Conservation (phyloP, 1,140 invertebrate species). For the Elymnias hypermnestra region DNA sequence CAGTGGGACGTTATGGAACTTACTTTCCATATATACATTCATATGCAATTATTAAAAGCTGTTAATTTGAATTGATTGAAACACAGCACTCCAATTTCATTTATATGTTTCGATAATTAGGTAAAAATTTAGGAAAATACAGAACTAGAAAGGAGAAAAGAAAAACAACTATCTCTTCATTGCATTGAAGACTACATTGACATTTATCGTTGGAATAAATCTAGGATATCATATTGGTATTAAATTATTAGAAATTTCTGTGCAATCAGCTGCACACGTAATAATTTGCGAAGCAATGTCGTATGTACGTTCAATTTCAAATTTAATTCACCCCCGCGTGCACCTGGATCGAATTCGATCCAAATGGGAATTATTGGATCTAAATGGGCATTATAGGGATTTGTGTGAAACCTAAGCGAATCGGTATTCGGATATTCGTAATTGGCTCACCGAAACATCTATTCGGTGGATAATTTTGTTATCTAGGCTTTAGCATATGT, state of each 20-base stretch:
- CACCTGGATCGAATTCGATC: constrained; percentile 18
- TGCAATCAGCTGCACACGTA: neutral
- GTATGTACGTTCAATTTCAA: neutral
- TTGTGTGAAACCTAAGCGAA: constrained; percentile 12
- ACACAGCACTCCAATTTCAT: too few species aligned
- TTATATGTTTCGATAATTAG: too few species aligned
- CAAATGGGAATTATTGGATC: constrained; percentile 7
- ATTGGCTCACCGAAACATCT: constrained; percentile 1
- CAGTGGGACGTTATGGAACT: too few species aligned
- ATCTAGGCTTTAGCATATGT: neutral
- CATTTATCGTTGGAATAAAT: too few species aligned
- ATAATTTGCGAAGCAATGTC: constrained; percentile 2
- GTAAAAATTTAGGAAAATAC: too few species aligned
- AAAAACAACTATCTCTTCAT: too few species aligned
- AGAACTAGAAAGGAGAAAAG: too few species aligned
- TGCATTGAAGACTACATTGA: too few species aligned
- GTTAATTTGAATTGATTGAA: too few species aligned
- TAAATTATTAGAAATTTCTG: neutral
- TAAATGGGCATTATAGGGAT: constrained; percentile 8
- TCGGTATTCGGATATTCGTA: constrained; percentile 1
- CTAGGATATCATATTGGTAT: too few species aligned
- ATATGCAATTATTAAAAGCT: too few species aligned
- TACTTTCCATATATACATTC: too few species aligned
- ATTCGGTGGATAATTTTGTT: constrained; percentile 4
- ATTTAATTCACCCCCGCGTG: constrained; percentile 19